phyloP scores from a whole-genome alignment of 2,888 invertebrate genomes.

The Patella pellucida region DNA sequence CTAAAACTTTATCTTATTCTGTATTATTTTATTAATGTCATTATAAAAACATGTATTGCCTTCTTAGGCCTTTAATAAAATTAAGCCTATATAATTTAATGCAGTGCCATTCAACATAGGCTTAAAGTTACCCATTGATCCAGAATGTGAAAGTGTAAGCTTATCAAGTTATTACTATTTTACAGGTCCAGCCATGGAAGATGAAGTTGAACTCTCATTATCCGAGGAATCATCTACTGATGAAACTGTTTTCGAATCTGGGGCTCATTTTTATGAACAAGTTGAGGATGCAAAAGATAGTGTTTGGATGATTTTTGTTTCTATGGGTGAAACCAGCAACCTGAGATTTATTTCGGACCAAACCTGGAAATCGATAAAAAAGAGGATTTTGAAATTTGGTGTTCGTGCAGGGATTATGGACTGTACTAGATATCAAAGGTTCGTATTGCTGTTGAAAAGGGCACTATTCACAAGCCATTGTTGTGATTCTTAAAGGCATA shows the following conservation, averaged over 20 bases:
- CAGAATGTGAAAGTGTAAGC: too few relatives aligned
- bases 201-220: constrained; percentile 59
- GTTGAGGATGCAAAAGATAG: constrained; percentile 75
- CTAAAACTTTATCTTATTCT: too few relatives aligned
- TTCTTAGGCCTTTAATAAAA: too few relatives aligned
- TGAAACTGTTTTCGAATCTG: constrained; percentile 70
- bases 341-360: constrained; percentile 32
- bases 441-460: too few relatives aligned
- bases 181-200: constrained; percentile 65
- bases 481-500: too few relatives aligned
- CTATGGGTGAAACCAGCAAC: constrained; percentile 42
- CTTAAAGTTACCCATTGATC: too few relatives aligned
- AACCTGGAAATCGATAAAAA: constrained; percentile 71
- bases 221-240: constrained; percentile 39
- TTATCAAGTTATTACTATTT: constrained; percentile 1
- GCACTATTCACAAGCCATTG: too few relatives aligned
- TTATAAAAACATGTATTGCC: too few relatives aligned
- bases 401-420: constrained; percentile 73
- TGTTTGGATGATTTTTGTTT: constrained; percentile 74
- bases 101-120: too few relatives aligned
- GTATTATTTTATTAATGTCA: too few relatives aligned
- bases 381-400: constrained; percentile 72
- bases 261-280: constrained; percentile 71
- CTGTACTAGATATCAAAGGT: constrained; percentile 57
- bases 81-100: too few relatives aligned